Evolutionary conservation across 2,797 vertebrate species (phyloP), one percentile per base, ranked within the genome.

Genomic region (Thunnus albacares): DNA sequence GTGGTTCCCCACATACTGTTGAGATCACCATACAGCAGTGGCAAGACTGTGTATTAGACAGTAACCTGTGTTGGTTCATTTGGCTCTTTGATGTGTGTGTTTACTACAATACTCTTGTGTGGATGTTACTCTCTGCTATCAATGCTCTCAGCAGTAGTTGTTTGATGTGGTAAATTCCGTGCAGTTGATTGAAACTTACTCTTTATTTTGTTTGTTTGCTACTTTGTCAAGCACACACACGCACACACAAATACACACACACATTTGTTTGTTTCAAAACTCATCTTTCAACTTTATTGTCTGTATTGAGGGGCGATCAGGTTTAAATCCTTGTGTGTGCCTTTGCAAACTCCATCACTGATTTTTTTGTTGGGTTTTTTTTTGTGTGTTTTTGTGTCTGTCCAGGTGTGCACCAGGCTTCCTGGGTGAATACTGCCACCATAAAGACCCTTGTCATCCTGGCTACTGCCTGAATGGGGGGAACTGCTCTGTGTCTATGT

Each of bases 371-470:
- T 24, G 24, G 24, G 24, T 24, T 24, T 24, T 24, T 30, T 30
- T 30, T 30, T 30, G 22, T 78, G 6, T 82, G 45, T 78, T 14
- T 72, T 20, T 83, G 18, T 83, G 18, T 93, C 41, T 85, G 62
- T 85, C 5, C 91, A 98, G 97, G 89, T 99, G 98, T 94, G 94
- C 91, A 12, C 90, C 96, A 45, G 98, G 97, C 71, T 98, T 96
- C 84, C 91, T 98, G 84, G 97, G 98, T 24, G 96, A 98, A 59
- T 98, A 98, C 88, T 99, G 98, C 72, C 97, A 99, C 41, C 95
- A 97, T 84, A 96, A 93, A 69, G 96, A 98, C 90, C 97, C 96
- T 5, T 99, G 98, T 56, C 94, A 96, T 52, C 97, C 96, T 38
- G 93, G 93, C 12, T 96, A 92, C 89, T 99, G 98, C 87, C 91